These are phyloP conservation scores for Nesoenas mayeri DNA, from an alignment of 2,113 vertebrate genomes.

Conservation along the genomic window DNA sequence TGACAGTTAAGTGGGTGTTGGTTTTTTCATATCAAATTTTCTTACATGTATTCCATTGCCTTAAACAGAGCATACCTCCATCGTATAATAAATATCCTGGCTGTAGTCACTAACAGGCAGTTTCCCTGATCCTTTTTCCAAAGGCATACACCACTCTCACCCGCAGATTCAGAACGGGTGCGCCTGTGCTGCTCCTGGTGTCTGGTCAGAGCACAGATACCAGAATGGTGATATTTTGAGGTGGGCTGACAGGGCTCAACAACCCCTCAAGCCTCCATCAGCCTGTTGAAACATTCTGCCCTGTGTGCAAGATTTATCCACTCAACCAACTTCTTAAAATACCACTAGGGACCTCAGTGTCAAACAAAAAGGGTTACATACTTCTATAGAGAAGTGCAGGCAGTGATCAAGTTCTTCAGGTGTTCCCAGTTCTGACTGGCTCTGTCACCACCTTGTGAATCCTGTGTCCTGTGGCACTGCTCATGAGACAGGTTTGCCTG, in stretches of 20 bases:
- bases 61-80: background rate
- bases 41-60: background rate
- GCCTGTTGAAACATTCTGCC: background rate
- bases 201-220: background rate
- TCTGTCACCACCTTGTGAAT: background rate
- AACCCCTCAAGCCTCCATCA: background rate
- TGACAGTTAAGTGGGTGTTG: background rate
- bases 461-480: rapidly evolving
- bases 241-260: background rate
- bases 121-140: background rate
- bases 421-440: background rate
- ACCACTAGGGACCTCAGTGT: background rate
- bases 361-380: background rate
- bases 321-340: background rate
- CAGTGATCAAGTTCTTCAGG: background rate
- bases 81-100: background rate
- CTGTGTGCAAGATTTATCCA: background rate
- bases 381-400: background rate
- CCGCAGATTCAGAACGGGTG: background rate
- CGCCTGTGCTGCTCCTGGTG: background rate
- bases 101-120: background rate
- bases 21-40: background rate
- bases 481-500: background rate
- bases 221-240: background rate
- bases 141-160: background rate